These are phyloP conservation scores for Cyclophora albipunctata DNA, from an alignment of 2,888 invertebrate species.

Conservation along the genomic window DNA sequence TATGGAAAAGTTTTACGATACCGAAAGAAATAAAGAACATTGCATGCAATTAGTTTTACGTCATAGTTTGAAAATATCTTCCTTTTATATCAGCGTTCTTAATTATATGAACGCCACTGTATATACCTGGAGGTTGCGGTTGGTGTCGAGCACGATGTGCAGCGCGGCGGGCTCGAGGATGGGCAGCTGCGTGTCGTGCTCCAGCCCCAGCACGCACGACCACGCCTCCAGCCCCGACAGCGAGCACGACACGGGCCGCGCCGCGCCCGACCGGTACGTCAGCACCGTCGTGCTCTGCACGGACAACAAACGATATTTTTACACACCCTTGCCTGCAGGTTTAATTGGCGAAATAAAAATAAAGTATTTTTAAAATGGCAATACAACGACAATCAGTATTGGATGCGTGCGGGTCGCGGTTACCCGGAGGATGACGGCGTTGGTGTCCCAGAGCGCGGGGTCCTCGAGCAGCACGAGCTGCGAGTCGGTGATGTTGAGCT, in stretches of 20 bases:
- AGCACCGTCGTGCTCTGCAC: slow-evolving; percentile 89
- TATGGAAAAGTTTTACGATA: neutral
- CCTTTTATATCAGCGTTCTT: neutral
- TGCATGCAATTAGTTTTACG: neutral
- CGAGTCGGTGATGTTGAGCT: slow-evolving; percentile 95
- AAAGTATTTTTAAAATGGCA: too few species aligned
- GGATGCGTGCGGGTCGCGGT: too few species aligned
- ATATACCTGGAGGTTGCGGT: slow-evolving; percentile 62
- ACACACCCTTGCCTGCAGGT: too few species aligned
- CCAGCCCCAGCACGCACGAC: slow-evolving; percentile 91
- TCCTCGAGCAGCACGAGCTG: slow-evolving; percentile 96
- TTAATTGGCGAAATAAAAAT: too few species aligned
- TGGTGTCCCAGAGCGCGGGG: slow-evolving; percentile 89
- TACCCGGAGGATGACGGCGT: slow-evolving; percentile 92
- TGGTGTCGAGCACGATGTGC: slow-evolving; percentile 79
- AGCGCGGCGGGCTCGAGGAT: slow-evolving; percentile 95
- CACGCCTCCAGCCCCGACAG: slow-evolving; percentile 94
- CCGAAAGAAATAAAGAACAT: neutral
- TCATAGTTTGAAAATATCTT: neutral
- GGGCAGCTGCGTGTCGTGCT: slow-evolving; percentile 94
- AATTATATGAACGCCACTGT: neutral
- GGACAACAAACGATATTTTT: neutral
- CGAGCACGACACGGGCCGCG: slow-evolving; percentile 88
- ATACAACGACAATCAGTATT: too few species aligned
- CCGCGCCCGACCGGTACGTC: slow-evolving; percentile 82